These are phyloP conservation scores for Micromesistius poutassou DNA, from an alignment of 2,797 vertebrate species.

Conservation along the genomic window DNA sequence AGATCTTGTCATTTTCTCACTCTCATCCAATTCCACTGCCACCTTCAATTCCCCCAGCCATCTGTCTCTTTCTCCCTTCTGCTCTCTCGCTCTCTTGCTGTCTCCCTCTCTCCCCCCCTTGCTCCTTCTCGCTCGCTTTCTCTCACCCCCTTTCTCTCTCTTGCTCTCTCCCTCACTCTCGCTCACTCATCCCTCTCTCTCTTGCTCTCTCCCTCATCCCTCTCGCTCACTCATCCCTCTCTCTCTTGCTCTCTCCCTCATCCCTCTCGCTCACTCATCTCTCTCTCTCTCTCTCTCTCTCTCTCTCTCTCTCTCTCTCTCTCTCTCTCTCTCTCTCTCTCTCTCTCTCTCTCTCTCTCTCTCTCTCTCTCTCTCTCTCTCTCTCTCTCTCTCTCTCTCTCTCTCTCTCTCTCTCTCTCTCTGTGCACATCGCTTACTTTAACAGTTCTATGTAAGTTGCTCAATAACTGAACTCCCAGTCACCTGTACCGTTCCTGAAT, in stretches of 20 bases:
- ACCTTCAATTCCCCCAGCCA: background rate
- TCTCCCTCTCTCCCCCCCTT: background rate
- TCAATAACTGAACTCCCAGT: too few species aligned
- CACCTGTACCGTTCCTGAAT: too few species aligned
- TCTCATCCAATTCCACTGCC: background rate
- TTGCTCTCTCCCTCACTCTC: too few species aligned
- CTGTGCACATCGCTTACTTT: too few species aligned
- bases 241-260: background rate
- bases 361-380: background rate
- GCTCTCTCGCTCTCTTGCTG: background rate
- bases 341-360: background rate
- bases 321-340: background rate
- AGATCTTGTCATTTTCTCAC: background rate
- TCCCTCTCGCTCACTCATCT: background rate
- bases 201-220: background rate
- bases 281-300: background rate
- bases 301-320: background rate
- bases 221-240: background rate
- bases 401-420: background rate
- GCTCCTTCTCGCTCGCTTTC: background rate
- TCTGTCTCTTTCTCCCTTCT: background rate
- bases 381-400: too few species aligned
- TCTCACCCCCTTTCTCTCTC: background rate
- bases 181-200: too few species aligned
- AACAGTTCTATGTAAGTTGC: too few species aligned